Evolutionary conservation across 1,140 invertebrate genomes (phyloP).

Genomic region (Melanaphis sacchari): DNA sequence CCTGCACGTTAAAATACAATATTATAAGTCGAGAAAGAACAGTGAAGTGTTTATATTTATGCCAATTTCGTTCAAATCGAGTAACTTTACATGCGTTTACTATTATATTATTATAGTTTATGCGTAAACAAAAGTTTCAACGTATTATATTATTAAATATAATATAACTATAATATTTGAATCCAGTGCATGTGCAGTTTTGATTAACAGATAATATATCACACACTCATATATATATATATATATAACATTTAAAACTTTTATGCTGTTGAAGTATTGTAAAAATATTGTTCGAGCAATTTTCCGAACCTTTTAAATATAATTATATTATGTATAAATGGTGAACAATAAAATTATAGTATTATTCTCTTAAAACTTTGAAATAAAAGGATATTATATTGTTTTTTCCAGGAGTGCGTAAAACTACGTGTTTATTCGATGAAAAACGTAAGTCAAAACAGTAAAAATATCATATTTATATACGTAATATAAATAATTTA

Average conservation of each 20-base stretch:
- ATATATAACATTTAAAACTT: background rate
- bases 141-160: background rate
- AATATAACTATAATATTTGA: background rate
- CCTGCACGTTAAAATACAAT: background rate
- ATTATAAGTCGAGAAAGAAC: background rate
- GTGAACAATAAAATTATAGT: background rate
- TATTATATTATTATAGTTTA: background rate
- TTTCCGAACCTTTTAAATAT: background rate
- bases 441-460: slow-evolving; percentile 31
- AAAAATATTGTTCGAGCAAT: background rate
- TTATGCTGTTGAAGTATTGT: background rate
- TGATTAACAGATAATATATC: background rate
- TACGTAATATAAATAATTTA: background rate
- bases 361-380: slow-evolving; percentile 1
- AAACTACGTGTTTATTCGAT: slow-evolving; percentile 50
- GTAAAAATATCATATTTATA: background rate
- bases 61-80: background rate
- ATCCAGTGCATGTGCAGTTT: background rate
- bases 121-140: background rate
- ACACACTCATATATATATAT: background rate
- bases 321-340: background rate
- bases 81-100: background rate
- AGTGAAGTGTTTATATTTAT: background rate
- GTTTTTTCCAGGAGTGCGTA: slow-evolving; percentile 55
- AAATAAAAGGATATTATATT: slow-evolving; percentile 48